Percentiles rank a stretch among this genome's conserved stretches.
Evolutionary conservation across 2,797 vertebrate species (phyloP).

Genomic region (Labroides dimidiatus): DNA sequence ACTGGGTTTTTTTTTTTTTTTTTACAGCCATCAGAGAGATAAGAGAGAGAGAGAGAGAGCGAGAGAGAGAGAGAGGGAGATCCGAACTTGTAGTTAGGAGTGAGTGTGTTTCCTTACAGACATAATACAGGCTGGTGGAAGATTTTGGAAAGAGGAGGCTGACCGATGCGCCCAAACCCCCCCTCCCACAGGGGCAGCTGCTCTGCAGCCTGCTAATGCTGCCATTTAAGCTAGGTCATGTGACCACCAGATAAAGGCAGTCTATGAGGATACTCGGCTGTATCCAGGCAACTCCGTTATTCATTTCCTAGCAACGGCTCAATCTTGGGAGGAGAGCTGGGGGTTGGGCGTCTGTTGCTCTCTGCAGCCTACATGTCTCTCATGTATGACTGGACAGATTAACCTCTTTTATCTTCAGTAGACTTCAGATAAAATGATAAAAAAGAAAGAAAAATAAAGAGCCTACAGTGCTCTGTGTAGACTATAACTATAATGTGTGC

Average conservation of each 20-base stretch:
- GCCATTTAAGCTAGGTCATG: slow-evolving; percentile 73
- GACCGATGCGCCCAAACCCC: slow-evolving; percentile 20
- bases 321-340: slow-evolving; percentile 63
- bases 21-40: too few relatives aligned
- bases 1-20: too few relatives aligned
- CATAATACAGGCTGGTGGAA: neutral
- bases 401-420: slow-evolving; percentile 46
- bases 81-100: neutral
- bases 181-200: slow-evolving; percentile 62
- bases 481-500: neutral
- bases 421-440: slow-evolving; percentile 1
- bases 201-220: slow-evolving; percentile 54
- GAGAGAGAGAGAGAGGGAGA: too few relatives aligned
- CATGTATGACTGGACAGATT: slow-evolving; percentile 47
- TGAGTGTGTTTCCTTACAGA: slow-evolving; percentile 8
- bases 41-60: too few relatives aligned
- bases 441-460: too few relatives aligned
- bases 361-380: slow-evolving; percentile 56
- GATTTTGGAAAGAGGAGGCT: slow-evolving; percentile 15
- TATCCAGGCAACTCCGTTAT: slow-evolving; percentile 80
- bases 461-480: neutral
- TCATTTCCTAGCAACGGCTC: slow-evolving; percentile 79
- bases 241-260: slow-evolving; percentile 78
- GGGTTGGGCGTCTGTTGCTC: slow-evolving; percentile 66
- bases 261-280: slow-evolving; percentile 69